Conservation (phyloP, 2,113 vertebrate species). For the Anoura caudifer region DNA sequence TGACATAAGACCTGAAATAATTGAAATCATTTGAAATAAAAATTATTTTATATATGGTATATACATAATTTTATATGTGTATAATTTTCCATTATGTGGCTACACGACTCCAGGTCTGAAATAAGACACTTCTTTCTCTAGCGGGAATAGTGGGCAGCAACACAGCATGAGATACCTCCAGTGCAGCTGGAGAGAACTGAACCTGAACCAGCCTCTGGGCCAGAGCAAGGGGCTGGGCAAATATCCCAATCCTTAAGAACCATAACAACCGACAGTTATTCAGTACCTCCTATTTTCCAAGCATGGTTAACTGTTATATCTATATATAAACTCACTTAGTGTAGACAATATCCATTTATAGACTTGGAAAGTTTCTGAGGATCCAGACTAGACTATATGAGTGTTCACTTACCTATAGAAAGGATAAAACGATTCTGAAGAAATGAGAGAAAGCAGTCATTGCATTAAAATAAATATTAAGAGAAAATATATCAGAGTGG, state of each 20-base stretch:
- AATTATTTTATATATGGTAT: not conserved
- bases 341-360: not conserved
- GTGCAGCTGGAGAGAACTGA: not conserved
- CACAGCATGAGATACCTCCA: not conserved
- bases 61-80: too few species aligned
- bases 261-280: not conserved
- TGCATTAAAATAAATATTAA: not conserved
- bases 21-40: not conserved
- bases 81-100: not conserved
- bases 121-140: not conserved
- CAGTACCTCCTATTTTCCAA: not conserved
- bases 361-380: not conserved
- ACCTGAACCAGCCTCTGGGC: not conserved
- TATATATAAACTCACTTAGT: not conserved
- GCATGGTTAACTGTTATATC: not conserved
- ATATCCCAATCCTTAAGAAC: not conserved
- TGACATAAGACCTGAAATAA: not conserved
- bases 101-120: not conserved
- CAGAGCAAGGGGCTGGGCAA: not conserved
- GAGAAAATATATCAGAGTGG: not conserved
- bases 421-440: not conserved
- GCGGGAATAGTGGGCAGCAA: not conserved
- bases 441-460: not conserved
- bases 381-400: not conserved
- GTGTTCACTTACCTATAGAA: not conserved